phyloP scores from a whole-genome alignment of 2,113 vertebrate species.

The Phalacrocorax aristotelis region DNA sequence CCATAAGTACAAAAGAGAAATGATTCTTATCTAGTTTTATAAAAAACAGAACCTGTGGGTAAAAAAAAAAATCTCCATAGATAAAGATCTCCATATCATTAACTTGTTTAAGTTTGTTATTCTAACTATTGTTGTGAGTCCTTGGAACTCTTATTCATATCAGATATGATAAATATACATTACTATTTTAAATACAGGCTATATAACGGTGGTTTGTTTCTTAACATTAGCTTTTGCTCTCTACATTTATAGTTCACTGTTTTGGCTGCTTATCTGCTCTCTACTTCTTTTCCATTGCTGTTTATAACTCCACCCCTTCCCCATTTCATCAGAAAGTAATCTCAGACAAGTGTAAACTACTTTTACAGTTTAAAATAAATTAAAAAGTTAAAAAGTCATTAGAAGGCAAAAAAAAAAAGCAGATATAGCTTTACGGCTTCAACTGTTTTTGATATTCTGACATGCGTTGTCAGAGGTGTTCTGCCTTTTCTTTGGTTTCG shows the following conservation, averaged over 20 bases:
- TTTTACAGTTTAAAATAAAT: background rate
- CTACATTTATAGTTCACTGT: background rate
- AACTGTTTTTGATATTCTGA: background rate
- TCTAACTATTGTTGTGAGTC: background rate
- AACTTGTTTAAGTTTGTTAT: slow-evolving; percentile 3
- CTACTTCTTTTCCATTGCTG: background rate
- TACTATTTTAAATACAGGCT: background rate
- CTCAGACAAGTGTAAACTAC: background rate
- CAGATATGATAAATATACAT: background rate
- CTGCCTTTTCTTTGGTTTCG: background rate
- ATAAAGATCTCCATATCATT: background rate
- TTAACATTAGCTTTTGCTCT: background rate
- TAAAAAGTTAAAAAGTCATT: background rate
- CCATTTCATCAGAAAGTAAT: background rate
- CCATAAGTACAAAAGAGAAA: slow-evolving; percentile 14
- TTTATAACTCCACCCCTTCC: background rate
- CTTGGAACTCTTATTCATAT: background rate
- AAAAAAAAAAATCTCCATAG: background rate
- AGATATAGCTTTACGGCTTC: background rate
- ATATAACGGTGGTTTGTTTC: background rate
- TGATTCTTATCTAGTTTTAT: background rate
- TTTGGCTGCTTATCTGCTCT: background rate
- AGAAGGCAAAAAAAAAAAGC: background rate
- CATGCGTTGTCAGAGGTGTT: background rate
- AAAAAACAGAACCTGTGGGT: background rate